Percentiles rank a stretch among this genome's conserved stretches.
Conservation (phyloP, 2,113 vertebrate species). For the Oryctolagus cuniculus region mOryCun1.1 NC_091453.1:16258501-16259000, state of each 20-base stretch:
- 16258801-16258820: neutral
- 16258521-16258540: too few species aligned
- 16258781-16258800: neutral
- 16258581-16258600: too few species aligned
- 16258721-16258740: constrained; percentile 14
- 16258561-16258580: too few species aligned
- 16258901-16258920: constrained; percentile 3
- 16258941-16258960: neutral
- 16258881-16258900: neutral
- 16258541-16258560: too few species aligned
- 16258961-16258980: neutral
- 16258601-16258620: too few species aligned
- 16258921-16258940: neutral
- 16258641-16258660: constrained; percentile 23
- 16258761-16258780: constrained; percentile 7
- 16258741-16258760: neutral
- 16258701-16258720: neutral
- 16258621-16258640: neutral
- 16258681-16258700: neutral
- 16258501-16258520: too few species aligned
- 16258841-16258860: neutral
- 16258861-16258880: neutral
- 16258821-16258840: constrained; percentile 8
- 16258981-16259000: neutral
- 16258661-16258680: neutral